These are phyloP conservation scores for Dendrolimus houi DNA, from an alignment of 2,888 invertebrate species.

Conservation along the genomic window DNA sequence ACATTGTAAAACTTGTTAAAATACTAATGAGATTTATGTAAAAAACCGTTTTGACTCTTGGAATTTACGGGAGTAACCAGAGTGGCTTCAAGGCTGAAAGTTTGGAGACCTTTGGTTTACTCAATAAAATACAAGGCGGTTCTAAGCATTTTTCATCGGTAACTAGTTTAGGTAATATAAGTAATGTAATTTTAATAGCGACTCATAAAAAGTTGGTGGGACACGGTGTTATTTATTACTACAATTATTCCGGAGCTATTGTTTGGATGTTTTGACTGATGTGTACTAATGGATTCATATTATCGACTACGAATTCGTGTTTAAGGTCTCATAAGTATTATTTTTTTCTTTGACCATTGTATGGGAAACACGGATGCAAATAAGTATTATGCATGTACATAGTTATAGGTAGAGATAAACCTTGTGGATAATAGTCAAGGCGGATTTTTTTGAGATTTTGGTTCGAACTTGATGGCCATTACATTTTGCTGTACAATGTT, in stretches of 20 bases:
- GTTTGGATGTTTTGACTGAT: conserved; percentile 55
- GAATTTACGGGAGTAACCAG: conserved; percentile 24
- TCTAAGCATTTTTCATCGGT: conserved; percentile 1
- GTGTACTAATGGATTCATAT: conserved; percentile 44
- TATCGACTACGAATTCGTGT: conserved; percentile 19
- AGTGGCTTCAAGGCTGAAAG: conserved; percentile 9
- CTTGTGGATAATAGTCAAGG: no score
- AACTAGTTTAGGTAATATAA: conserved; percentile 1
- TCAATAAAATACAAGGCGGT: conserved; percentile 2
- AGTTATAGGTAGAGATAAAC: no score
- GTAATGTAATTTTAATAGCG: conserved; percentile 30
- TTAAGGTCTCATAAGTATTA: neutral
- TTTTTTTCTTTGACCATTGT: conserved; percentile 11
- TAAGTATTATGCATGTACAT: no score
- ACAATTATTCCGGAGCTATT: conserved; percentile 42
- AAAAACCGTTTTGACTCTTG: no score
- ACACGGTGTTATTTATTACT: conserved; percentile 43
- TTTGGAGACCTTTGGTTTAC: conserved; percentile 1
- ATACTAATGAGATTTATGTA: no score
- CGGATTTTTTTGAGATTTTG: no score
- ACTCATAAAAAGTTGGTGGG: conserved; percentile 12
- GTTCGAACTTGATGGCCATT: no score
- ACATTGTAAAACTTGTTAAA: no score
- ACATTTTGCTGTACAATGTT: no score
- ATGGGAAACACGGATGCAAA: conserved; percentile 15